Percentiles rank a stretch among this genome's conserved stretches.
phyloP scores from a whole-genome alignment of 2,113 vertebrate species.

The Pachypanchax playfairii region DNA sequence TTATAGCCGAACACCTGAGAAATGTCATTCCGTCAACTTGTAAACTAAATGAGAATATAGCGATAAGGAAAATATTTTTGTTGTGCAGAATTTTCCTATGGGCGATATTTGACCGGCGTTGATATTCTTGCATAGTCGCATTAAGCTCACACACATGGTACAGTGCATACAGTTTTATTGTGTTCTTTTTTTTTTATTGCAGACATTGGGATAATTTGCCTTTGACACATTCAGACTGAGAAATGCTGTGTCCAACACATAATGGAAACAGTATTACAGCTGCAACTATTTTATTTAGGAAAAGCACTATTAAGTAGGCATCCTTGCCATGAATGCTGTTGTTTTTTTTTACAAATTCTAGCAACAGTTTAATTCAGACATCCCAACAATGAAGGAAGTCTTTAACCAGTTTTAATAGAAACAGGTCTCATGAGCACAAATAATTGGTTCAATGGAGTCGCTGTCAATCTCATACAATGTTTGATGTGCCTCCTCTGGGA shows the following conservation, averaged over 20 bases:
- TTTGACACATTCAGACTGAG: conserved; percentile 17
- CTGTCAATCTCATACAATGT: conserved; percentile 76
- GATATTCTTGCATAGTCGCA: conserved; percentile 33
- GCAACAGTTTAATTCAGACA: conserved; percentile 48
- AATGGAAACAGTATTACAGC: conserved; percentile 47
- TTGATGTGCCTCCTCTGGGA: conserved; percentile 65
- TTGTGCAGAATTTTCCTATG: conserved; percentile 55
- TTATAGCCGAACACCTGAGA: conserved; percentile 68
- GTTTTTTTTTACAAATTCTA: conserved; percentile 53
- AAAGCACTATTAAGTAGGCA: conserved; percentile 44
- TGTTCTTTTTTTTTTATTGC: conserved; percentile 21
- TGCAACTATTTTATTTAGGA: conserved; percentile 43
- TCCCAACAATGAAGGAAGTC: conserved; percentile 57
- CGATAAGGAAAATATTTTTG: conserved; percentile 54
- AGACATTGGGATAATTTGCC: conserved; percentile 36
- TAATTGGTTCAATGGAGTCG: conserved; percentile 76
- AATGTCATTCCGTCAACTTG: conserved; percentile 66
- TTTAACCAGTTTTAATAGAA: conserved; percentile 72
- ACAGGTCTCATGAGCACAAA: conserved; percentile 73
- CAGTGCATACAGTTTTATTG: conserved; percentile 16
- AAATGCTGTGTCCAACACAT: conserved; percentile 20
- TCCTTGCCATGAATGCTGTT: conserved; percentile 48
- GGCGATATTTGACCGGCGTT: conserved; percentile 56
- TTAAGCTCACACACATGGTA: conserved; percentile 23
- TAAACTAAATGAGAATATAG: conserved; percentile 67